phyloP scores from a whole-genome alignment of 2,888 invertebrate species.

The Eremobia ochroleuca region DNA sequence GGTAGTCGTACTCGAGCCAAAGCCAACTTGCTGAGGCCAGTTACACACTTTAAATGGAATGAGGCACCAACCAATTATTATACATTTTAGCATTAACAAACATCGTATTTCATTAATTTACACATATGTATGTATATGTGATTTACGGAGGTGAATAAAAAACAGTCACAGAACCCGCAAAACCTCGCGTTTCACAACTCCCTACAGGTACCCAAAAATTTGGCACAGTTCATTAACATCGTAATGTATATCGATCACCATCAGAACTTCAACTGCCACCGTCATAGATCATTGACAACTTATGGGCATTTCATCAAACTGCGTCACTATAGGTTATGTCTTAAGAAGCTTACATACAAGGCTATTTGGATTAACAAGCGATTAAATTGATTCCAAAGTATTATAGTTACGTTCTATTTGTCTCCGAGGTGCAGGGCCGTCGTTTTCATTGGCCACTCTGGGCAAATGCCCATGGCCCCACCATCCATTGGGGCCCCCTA shows the following conservation, averaged over 20 bases:
- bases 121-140: neutral
- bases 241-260: slow-evolving; percentile 44
- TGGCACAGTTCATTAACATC: slow-evolving; percentile 58
- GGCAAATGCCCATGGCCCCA: neutral
- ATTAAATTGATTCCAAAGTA: neutral
- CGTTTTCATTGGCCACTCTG: neutral
- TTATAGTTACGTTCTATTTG: neutral
- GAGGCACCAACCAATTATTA: neutral
- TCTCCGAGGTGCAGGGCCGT: neutral
- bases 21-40: neutral
- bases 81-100: neutral
- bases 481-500: neutral
- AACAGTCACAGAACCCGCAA: neutral
- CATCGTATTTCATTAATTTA: neutral
- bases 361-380: neutral
- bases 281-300: slow-evolving; percentile 68
- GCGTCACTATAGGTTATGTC: slow-evolving; percentile 53
- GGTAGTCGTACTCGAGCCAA: neutral
- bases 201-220: neutral
- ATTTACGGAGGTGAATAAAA: neutral
- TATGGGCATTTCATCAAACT: slow-evolving; percentile 75
- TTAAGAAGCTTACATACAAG: slow-evolving; percentile 47
- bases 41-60: neutral
- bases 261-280: slow-evolving; percentile 63
- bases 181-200: neutral